Evolutionary conservation across 2,888 invertebrate genomes (phyloP).

Genomic region (Melanophora roralis): DNA sequence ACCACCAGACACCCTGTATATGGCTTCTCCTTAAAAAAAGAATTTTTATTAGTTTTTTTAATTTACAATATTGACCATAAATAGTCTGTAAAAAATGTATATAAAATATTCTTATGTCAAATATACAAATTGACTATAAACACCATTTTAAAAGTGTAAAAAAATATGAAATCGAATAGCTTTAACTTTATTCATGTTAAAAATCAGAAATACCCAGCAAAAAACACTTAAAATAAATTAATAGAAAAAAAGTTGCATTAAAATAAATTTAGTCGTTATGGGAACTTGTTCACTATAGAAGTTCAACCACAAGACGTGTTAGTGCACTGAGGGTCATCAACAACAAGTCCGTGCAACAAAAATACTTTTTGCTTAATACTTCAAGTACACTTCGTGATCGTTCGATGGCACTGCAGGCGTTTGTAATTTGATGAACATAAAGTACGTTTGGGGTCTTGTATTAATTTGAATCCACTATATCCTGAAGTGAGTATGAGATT

Average conservation of each 20-base stretch:
- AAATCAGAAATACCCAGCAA: neutral
- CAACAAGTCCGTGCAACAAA: conserved; percentile 17
- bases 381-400: neutral
- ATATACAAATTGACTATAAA: too few relatives aligned
- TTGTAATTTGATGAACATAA: conserved; percentile 46
- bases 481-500: neutral
- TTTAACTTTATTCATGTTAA: neutral
- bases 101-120: too few relatives aligned
- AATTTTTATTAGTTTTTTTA: too few relatives aligned
- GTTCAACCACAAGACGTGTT: conserved; percentile 59
- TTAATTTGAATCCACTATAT: conserved; percentile 28
- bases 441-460: conserved; percentile 14
- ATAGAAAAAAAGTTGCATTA: neutral
- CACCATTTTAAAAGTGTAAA: too few relatives aligned
- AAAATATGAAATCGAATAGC: conserved; percentile 12
- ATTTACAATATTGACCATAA: too few relatives aligned
- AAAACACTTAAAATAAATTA: conserved; percentile 6
- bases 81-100: too few relatives aligned
- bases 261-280: conserved; percentile 49
- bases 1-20: too few relatives aligned
- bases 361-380: conserved; percentile 11
- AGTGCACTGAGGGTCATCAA: conserved; percentile 51
- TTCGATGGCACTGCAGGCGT: neutral
- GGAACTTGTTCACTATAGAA: conserved; percentile 33
- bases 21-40: too few relatives aligned